These are phyloP conservation scores for Zygothrica quintamaculata DNA, from an alignment of 2,888 invertebrate genomes.

Conservation along the genomic window DNA sequence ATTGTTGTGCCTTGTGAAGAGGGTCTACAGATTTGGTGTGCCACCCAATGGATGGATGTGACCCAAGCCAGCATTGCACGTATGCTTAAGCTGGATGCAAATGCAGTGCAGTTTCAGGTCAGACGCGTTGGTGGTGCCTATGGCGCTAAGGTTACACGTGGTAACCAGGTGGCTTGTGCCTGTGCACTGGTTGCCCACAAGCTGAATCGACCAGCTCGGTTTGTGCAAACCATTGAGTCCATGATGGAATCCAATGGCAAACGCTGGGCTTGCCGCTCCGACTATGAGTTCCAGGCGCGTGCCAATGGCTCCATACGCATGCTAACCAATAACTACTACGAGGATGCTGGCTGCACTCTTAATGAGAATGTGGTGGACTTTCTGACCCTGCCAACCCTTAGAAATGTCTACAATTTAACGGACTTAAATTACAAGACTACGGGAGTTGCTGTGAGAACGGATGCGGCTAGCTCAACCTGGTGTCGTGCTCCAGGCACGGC, in stretches of 20 bases:
- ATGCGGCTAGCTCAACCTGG: conserved; percentile 89
- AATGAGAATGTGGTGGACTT: conserved; percentile 86
- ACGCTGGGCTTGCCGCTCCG: conserved; percentile 86
- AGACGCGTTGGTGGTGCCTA: conserved; percentile 92
- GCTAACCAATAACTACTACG: conserved; percentile 86
- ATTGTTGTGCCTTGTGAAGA: conserved; percentile 89
- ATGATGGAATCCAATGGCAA: conserved; percentile 90
- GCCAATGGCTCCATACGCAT: conserved; percentile 88
- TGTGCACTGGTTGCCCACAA: conserved; percentile 89
- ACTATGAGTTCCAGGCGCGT: conserved; percentile 88
- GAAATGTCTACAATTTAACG: conserved; percentile 87
- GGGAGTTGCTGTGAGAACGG: conserved; percentile 88
- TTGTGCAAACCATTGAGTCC: conserved; percentile 89
- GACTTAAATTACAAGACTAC: conserved; percentile 87
- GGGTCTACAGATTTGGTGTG: conserved; percentile 88
- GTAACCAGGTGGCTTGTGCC: conserved; percentile 87
- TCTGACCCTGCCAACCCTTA: conserved; percentile 75
- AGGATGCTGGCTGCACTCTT: conserved; percentile 86
- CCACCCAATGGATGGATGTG: conserved; percentile 88
- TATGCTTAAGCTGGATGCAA: conserved; percentile 85
- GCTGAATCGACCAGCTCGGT: conserved; percentile 88
- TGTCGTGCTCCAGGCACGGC: conserved; percentile 88
- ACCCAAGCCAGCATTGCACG: conserved; percentile 86
- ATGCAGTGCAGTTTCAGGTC: conserved; percentile 89
- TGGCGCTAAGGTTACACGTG: conserved; percentile 90